phyloP scores from a whole-genome alignment of 1,140 invertebrate species.

The Cyphomyrmex costatus region DNA sequence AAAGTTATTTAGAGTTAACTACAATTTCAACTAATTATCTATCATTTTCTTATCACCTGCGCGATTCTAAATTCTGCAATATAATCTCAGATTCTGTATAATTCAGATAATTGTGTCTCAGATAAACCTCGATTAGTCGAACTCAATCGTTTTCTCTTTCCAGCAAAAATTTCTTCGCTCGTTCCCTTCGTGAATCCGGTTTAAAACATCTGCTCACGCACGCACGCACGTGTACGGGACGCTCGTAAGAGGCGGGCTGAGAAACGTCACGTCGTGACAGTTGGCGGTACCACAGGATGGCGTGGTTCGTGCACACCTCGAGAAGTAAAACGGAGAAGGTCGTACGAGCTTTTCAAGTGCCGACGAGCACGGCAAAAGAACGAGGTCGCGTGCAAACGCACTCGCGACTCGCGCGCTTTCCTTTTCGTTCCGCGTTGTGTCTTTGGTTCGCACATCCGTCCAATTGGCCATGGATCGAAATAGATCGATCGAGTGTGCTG shows the following conservation, averaged over 20 bases:
- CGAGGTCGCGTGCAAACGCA: constrained; percentile 45
- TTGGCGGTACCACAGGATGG: constrained; percentile 43
- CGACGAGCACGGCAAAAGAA: constrained; percentile 50
- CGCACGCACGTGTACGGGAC: constrained; percentile 36
- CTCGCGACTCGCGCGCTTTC: constrained; percentile 58
- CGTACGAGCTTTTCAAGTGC: constrained; percentile 64
- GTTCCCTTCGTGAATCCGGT: constrained; percentile 5
- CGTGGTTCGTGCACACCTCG: constrained; percentile 45
- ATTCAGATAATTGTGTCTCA: neutral
- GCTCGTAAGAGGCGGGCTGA: constrained; percentile 59
- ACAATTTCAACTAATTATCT: neutral
- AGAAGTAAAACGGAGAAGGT: constrained; percentile 64
- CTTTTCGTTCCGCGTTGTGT: constrained; percentile 59
- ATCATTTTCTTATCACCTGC: neutral
- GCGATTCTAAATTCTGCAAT: neutral
- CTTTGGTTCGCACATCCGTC: neutral
- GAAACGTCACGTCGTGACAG: constrained; percentile 53
- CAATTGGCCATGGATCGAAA: constrained; percentile 33
- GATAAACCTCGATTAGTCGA: constrained; percentile 28
- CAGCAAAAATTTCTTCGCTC: constrained; percentile 37
- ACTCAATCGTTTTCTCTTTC: constrained; percentile 6
- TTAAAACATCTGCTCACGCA: constrained; percentile 43
- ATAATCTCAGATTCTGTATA: neutral
- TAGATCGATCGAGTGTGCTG: constrained; percentile 23
- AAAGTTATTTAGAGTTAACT: neutral